Evolutionary conservation across 2,797 vertebrate species (phyloP).

Genomic region (Onychomys arenicola): DNA sequence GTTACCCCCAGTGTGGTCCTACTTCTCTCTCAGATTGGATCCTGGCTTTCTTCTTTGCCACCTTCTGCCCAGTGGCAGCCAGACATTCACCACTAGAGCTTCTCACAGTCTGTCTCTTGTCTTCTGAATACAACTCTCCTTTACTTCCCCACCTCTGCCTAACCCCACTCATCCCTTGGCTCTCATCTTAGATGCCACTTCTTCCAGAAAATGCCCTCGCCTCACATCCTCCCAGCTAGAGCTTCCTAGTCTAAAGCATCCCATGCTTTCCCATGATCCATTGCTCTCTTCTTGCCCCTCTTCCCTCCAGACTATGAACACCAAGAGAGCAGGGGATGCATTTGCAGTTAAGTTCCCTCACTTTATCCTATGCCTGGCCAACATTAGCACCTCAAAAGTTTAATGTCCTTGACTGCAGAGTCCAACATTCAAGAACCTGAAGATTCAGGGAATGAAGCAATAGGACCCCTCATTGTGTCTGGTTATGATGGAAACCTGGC

Average conservation of each 20-base stretch:
- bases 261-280: not conserved
- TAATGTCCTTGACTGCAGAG: not conserved
- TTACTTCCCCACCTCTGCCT: not conserved
- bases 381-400: not conserved
- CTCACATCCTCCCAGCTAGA: too few relatives aligned
- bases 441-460: not conserved
- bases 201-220: slow-evolving; percentile 10
- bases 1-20: not conserved
- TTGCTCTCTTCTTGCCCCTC: not conserved
- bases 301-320: not conserved
- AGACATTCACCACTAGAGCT: not conserved
- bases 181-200: not conserved
- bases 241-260: not conserved
- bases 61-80: not conserved
- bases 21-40: not conserved
- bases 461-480: not conserved
- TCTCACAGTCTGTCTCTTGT: not conserved
- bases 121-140: not conserved
- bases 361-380: not conserved
- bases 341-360: not conserved
- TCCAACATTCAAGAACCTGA: not conserved
- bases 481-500: not conserved
- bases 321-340: not conserved
- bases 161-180: not conserved
- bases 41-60: not conserved